A percentile compares a stretch with the other conserved stretches of the same genome.
These are phyloP conservation scores for Orchesella cincta DNA, from an alignment of 1,140 invertebrate species.

Conservation along the genomic window DNA sequence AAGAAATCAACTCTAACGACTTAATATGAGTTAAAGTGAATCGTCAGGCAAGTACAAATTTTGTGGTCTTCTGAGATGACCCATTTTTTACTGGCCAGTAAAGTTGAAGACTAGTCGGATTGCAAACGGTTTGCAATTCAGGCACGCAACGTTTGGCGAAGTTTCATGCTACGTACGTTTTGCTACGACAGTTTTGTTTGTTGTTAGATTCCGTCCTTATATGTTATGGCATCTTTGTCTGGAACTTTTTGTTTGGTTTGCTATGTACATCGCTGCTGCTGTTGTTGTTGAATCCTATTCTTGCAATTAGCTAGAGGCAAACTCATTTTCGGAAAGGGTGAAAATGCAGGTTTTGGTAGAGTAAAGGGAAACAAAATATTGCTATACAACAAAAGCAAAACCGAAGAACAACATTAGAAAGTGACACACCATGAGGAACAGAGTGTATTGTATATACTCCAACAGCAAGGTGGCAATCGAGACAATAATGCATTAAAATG, in stretches of 20 bases:
- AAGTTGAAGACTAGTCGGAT: too few relatives aligned
- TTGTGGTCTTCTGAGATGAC: too few relatives aligned
- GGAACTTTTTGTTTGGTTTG: not conserved
- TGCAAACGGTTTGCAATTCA: too few relatives aligned
- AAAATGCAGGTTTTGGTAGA: not conserved
- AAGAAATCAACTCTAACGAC: too few relatives aligned
- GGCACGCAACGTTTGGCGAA: too few relatives aligned
- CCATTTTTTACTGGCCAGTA: too few relatives aligned
- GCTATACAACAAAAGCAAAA: not conserved
- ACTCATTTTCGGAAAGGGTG: not conserved
- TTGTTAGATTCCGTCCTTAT: too few relatives aligned
- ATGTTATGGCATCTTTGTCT: not conserved
- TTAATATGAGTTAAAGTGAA: too few relatives aligned
- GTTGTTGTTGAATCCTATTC: not conserved
- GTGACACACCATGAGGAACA: not conserved
- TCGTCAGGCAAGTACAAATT: too few relatives aligned
- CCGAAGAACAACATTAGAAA: not conserved
- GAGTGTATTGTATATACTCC: not conserved
- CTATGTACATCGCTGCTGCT: not conserved
- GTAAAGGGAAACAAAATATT: not conserved
- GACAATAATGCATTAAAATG: conserved; percentile 19
- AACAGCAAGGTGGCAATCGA: conserved; percentile 10
- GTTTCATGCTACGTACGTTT: too few relatives aligned
- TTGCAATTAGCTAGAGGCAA: too few relatives aligned
- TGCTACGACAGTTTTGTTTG: not conserved